phyloP scores from a whole-genome alignment of 2,888 invertebrate species.

The Heliconius ismenius region DNA sequence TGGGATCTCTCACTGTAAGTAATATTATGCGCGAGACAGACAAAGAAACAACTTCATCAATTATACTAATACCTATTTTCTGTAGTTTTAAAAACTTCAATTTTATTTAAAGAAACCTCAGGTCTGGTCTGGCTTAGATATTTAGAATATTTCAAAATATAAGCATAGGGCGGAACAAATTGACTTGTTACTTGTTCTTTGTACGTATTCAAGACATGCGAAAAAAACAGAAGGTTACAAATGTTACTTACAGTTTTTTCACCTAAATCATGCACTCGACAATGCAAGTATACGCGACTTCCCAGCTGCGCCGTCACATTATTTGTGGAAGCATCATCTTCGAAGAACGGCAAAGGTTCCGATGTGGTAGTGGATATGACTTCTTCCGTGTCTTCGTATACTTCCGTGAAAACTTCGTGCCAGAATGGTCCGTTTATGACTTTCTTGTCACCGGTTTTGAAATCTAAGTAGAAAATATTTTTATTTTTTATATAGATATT shows the following conservation, averaged over 20 bases:
- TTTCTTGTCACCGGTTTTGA: conserved; percentile 74
- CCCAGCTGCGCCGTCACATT: conserved; percentile 87
- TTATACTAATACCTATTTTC: too few species aligned
- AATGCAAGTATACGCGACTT: conserved; percentile 84
- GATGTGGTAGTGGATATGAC: conserved; percentile 82
- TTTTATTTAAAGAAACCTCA: too few species aligned
- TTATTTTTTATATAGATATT: not conserved
- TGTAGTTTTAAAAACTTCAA: too few species aligned
- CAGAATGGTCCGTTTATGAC: conserved; percentile 72
- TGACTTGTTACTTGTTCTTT: too few species aligned
- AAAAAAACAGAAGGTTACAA: not conserved
- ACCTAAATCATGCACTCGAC: conserved; percentile 85
- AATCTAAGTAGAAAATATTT: conserved; percentile 54
- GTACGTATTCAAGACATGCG: too few species aligned
- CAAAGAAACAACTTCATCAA: too few species aligned
- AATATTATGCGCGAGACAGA: too few species aligned
- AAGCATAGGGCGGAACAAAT: too few species aligned
- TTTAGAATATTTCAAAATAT: too few species aligned
- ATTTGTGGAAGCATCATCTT: conserved; percentile 84
- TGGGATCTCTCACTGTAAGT: too few species aligned
- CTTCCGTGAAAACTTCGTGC: conserved; percentile 74
- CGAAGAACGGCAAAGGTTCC: conserved; percentile 88
- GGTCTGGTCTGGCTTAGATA: too few species aligned
- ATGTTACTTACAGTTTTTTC: conserved; percentile 84
- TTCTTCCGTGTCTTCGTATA: conserved; percentile 70